Evolutionary conservation across 2,888 invertebrate genomes (phyloP).

Genomic region (Apodemia hepburni): DNA sequence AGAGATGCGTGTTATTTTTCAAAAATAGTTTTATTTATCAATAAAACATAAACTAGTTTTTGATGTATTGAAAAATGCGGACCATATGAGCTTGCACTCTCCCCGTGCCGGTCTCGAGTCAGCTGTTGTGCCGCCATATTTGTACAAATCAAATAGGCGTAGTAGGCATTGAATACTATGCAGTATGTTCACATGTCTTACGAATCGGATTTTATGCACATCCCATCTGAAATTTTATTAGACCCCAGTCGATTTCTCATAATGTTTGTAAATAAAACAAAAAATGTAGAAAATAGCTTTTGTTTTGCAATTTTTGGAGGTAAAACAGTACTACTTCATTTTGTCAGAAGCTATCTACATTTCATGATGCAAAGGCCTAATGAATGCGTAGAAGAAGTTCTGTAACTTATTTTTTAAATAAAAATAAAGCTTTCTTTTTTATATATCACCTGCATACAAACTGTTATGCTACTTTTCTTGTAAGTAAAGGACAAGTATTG

Average conservation of each 20-base stretch:
- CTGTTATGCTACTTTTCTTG: neutral
- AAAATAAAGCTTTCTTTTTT: neutral
- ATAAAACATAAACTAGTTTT: neutral
- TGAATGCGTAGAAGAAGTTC: too few relatives aligned
- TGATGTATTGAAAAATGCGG: conserved; percentile 20
- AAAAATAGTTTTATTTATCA: neutral
- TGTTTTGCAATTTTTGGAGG: neutral
- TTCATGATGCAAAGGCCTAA: too few relatives aligned
- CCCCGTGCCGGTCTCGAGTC: conserved; percentile 75
- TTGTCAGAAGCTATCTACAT: too few relatives aligned
- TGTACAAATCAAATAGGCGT: conserved; percentile 76
- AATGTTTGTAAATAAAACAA: conserved; percentile 4
- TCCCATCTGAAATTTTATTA: neutral
- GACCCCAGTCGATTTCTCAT: neutral
- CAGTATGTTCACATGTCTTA: conserved; percentile 19
- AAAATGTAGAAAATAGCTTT: neutral
- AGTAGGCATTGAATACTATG: conserved; percentile 45
- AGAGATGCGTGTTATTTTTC: neutral
- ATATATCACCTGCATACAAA: neutral
- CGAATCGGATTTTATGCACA: conserved; percentile 14
- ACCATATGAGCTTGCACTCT: conserved; percentile 63
- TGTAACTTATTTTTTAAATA: neutral
- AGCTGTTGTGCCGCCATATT: conserved; percentile 81
- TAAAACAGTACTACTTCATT: neutral
- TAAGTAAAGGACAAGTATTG: neutral